Base-by-base conservation (phyloP, 2,113 vertebrate genomes). In the Columbina picui region DNA sequence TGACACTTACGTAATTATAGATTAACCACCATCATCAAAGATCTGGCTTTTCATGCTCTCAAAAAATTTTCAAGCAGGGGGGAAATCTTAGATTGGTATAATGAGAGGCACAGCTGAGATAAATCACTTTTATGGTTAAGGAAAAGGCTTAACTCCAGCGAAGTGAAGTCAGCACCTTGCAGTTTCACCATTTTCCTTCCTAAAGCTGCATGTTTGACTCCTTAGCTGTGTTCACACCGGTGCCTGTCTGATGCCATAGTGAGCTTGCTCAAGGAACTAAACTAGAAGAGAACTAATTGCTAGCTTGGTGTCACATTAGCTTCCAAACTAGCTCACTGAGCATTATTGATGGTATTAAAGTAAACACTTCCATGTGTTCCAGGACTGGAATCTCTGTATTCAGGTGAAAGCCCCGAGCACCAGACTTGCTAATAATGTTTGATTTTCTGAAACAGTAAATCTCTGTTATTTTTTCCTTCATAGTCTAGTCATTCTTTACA, bases 1-100 rank as follows among this genome's bases (percentile, higher is more conserved):
- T 88, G 79, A 73, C 49, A 60, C 82, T 87, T 86, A 85, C 38
- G 43, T 93, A 88, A 95, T 94, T 96, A 84, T 19, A 93, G 75
- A 90, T 92, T 90, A 86, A 86, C 83, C 67, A 75, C 49, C 56
- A 64, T 85, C 84, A 80, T 78, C 55, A 92, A 90, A 90, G 76
- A 94, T 93, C 47, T 92, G 64, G 38, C 85, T 93, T 92, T 92
- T 90, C 71, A 47, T 71, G 27, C 77, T 90, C 53, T 89, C 52
- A 81, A 50, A 79, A 49, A 10, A 49, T 49, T 49, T 87, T 84
- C 17, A 45, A 45, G 32, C 64, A 59, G 75, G 86, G 47, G 26
- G 34, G 11, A 8, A 34, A 10, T 27, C 20, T 67, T 47, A 89
- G 38, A 77, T 90, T 67, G 88, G 83, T 84, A 75, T 86, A 93